These are phyloP conservation scores for Cynaeus angustus DNA, from an alignment of 2,888 invertebrate species.

Conservation along the genomic window DNA sequence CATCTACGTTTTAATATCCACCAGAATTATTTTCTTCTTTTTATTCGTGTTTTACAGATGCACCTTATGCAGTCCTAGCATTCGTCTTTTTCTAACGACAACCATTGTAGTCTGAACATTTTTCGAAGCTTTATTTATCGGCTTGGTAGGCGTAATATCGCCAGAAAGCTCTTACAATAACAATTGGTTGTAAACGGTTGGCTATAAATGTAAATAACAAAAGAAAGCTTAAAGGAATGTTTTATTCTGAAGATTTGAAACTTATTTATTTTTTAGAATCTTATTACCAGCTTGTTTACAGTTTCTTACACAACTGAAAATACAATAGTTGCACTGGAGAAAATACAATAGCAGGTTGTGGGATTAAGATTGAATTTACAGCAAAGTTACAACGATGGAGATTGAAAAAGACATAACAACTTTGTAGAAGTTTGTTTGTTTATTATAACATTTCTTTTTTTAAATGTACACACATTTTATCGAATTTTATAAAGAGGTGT, in stretches of 20 bases:
- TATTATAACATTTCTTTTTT: neutral
- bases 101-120: too few species aligned
- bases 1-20: constrained; percentile 33
- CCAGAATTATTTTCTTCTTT: constrained; percentile 5
- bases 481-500: too few species aligned
- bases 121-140: neutral
- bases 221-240: constrained; percentile 7
- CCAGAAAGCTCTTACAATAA: constrained; percentile 5
- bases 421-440: neutral
- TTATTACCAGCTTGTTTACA: constrained; percentile 14
- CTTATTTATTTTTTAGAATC: constrained; percentile 13
- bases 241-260: constrained; percentile 10
- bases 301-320: constrained; percentile 1
- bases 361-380: neutral
- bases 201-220: constrained; percentile 5
- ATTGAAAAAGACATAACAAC: neutral
- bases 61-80: neutral
- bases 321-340: neutral
- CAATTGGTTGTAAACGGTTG: neutral
- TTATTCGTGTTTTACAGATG: neutral
- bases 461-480: neutral
- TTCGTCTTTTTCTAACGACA: too few species aligned
- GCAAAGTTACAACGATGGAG: neutral
- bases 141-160: neutral
- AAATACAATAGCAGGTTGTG: neutral